Evolutionary conservation across 2,888 invertebrate genomes (phyloP).

Genomic region (Malachius bipustulatus): DNA sequence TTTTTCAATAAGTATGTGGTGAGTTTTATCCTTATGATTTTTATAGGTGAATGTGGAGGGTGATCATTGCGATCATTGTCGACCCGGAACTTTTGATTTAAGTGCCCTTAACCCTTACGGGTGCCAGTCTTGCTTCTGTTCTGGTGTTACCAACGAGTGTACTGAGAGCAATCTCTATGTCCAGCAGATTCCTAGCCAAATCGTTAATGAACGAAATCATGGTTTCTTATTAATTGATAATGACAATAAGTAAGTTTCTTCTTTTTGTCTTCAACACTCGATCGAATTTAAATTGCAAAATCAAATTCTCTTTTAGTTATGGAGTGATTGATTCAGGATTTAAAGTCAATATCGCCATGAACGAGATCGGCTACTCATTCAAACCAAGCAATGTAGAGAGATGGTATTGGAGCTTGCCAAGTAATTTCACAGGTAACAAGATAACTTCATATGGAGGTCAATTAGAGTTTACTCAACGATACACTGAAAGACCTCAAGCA

Average conservation of each 20-base stretch:
- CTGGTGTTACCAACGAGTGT: conserved; percentile 66
- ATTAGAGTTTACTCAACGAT: conserved; percentile 61
- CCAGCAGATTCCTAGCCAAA: conserved; percentile 53
- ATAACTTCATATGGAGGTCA: conserved; percentile 80
- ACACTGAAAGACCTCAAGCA: conserved; percentile 42
- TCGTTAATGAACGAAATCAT: conserved; percentile 43
- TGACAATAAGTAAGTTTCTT: too few species aligned
- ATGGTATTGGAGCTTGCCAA: conserved; percentile 67
- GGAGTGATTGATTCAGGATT: conserved; percentile 40
- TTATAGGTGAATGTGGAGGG: conserved; percentile 65
- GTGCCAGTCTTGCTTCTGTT: conserved; percentile 82
- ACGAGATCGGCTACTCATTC: conserved; percentile 50
- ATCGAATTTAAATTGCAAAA: too few species aligned
- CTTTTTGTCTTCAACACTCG: too few species aligned
- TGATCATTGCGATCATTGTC: conserved; percentile 62
- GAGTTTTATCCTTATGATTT: background rate
- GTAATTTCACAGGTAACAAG: conserved; percentile 57
- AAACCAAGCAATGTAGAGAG: conserved; percentile 37
- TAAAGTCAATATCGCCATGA: conserved; percentile 41
- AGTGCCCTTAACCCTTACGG: conserved; percentile 58
- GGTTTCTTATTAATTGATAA: conserved; percentile 54
- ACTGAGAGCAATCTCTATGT: conserved; percentile 52
- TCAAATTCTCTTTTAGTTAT: too few species aligned
- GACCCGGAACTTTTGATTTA: conserved; percentile 67
- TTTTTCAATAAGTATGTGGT: background rate